Evolutionary conservation across 1,140 invertebrate genomes (phyloP), one percentile per base, ranked within the genome.

Genomic region (Drosophila ironensis): DNA sequence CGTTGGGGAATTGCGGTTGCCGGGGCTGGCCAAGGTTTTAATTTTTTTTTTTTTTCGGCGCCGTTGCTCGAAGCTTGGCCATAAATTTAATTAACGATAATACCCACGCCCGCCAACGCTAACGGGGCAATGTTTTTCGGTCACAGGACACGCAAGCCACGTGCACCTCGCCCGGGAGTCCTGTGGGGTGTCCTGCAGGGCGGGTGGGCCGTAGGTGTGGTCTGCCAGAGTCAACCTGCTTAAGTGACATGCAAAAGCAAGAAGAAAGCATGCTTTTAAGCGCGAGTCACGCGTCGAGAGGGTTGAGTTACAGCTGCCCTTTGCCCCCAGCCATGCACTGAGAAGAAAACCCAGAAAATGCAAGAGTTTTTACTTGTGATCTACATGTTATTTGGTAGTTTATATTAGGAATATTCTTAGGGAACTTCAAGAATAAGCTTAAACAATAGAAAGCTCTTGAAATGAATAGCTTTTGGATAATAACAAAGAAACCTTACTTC

Each of bases 1-100:
- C 5, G 20, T 22, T 22, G 20, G 20, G 20, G 5, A 22, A 22
- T 3, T 22, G 20, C 5, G 2, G 14, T 3, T 17, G 1, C 7
- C 1, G 33, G 16, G 33, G 30, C 1, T 37, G 5, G 12, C 12
- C 14, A 5, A 22, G 5, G 20, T 22, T 37, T 1, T 35, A n/a
- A 2, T 14, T 35, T 7, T 17, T 16, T n/a, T 17, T 48, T 46
- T 11, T 22, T 30, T 47, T 2, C 30, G 2, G 19, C 8, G 12
- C 12, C 0, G 16, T 33, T 16, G 14, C 19, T 30, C 50, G 19
- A 17, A 40, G n/a, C 14, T 41, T 7, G 20, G 7, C 11, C 51
- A 42, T 60, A 42, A 60, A 60, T 42, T 56, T 42, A 60, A 60
- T 56, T 30, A 60, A 60, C 37, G 20, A 56, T 53, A 41, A 9